These are phyloP conservation scores for Brachypteracias leptosomus DNA, from an alignment of 2,113 vertebrate species.

Conservation along the genomic window DNA sequence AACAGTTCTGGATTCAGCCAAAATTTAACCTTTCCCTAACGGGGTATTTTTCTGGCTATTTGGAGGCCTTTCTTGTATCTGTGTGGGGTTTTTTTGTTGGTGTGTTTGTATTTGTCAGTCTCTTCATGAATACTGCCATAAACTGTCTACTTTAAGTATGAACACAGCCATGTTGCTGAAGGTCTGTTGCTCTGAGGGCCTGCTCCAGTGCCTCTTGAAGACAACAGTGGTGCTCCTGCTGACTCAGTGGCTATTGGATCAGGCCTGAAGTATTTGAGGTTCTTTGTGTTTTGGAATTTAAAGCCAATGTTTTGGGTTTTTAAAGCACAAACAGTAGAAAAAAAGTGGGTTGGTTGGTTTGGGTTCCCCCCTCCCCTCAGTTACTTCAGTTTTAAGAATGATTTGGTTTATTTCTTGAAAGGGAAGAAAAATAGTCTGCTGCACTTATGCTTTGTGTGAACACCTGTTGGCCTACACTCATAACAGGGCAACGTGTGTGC, in stretches of 20 bases:
- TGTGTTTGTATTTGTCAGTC: not conserved
- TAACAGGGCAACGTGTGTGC: not conserved
- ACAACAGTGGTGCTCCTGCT: constrained; percentile 32
- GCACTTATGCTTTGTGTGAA: not conserved
- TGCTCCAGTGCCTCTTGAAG: constrained; percentile 44
- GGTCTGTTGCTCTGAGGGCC: constrained; percentile 47
- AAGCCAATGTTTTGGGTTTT: not conserved
- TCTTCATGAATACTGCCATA: constrained; percentile 17
- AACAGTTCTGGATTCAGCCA: constrained; percentile 33
- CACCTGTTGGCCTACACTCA: not conserved
- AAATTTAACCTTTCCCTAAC: constrained; percentile 23
- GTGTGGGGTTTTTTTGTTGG: not conserved
- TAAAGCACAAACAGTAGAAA: constrained; percentile 40
- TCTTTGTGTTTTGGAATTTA: constrained; percentile 32
- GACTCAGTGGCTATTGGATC: constrained; percentile 43
- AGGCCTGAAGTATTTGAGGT: constrained; percentile 19
- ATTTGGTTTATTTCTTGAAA: constrained; percentile 1
- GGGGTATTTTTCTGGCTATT: constrained; percentile 32
- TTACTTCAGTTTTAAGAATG: not conserved
- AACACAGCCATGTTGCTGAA: constrained; percentile 52
- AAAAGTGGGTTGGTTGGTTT: not conserved
- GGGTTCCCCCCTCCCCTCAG: no score
- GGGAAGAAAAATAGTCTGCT: constrained; percentile 9
- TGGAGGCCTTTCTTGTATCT: constrained; percentile 27
- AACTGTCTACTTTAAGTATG: not conserved